phyloP scores from a whole-genome alignment of 2,113 vertebrate species.

The Burhinus bistriatus region DNA sequence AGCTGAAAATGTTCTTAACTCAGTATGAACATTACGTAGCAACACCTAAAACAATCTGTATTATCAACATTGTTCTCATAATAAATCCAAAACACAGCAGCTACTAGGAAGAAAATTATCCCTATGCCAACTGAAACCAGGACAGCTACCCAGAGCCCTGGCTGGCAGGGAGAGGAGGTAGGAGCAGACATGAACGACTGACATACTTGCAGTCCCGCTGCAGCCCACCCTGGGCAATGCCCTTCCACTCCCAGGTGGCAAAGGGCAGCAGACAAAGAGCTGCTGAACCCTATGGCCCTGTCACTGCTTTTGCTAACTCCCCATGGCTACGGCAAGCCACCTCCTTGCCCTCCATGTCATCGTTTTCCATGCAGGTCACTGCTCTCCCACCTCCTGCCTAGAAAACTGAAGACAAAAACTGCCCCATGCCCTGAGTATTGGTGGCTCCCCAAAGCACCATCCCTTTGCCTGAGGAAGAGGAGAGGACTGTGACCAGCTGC shows the following conservation, averaged over 20 bases:
- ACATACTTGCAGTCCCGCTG: not conserved
- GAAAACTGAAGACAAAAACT: not conserved
- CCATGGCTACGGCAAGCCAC: not conserved
- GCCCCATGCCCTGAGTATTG: accelerated
- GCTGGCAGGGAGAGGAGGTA: not conserved
- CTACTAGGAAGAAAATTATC: not conserved
- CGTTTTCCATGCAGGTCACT: not conserved
- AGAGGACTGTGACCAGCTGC: not conserved
- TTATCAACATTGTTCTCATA: not conserved
- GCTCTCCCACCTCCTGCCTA: not conserved
- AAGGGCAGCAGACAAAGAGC: not conserved
- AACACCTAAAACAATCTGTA: not conserved
- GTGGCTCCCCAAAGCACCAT: not conserved
- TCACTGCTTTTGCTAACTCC: not conserved
- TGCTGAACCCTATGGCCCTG: not conserved
- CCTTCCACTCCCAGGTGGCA: not conserved
- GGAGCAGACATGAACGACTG: accelerated
- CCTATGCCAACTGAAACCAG: not conserved
- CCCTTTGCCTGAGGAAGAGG: not conserved
- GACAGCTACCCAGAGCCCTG: not conserved
- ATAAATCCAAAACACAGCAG: not conserved
- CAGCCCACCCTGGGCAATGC: not conserved
- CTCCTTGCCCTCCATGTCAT: not conserved
- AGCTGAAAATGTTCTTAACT: not conserved
- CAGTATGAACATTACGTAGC: not conserved